A percentile compares a stretch with the other conserved stretches of the same genome.
These are phyloP conservation scores for Spodoptera littoralis DNA, from an alignment of 2,888 invertebrate species.

Conservation along the genomic window DNA sequence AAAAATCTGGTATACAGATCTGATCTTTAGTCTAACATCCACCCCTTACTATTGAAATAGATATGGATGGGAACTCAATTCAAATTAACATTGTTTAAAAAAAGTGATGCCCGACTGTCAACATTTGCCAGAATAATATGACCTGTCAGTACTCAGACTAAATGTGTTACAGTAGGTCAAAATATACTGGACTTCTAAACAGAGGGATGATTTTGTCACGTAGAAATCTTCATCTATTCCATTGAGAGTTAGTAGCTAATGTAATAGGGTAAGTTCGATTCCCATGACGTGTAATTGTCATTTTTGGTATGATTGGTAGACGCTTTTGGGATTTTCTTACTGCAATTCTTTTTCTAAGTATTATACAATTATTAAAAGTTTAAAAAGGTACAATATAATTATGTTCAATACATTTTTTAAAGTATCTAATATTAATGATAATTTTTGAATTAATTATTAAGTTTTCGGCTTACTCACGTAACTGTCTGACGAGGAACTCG, in stretches of 20 bases:
- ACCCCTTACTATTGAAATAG: constrained; percentile 33
- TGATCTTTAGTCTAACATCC: not conserved
- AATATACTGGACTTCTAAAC: not conserved
- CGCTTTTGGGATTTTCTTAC: no score
- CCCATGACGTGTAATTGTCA: constrained; percentile 12
- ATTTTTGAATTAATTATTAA: no score
- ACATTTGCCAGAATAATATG: constrained; percentile 30
- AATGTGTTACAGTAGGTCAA: constrained; percentile 1
- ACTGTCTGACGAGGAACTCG: no score
- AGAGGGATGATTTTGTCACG: constrained; percentile 14
- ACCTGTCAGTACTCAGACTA: not conserved
- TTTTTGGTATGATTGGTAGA: not conserved
- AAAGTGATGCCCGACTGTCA: constrained; percentile 73
- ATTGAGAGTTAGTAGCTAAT: constrained; percentile 15
- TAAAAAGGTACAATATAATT: no score
- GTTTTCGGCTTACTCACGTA: no score
- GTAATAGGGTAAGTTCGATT: constrained; percentile 16
- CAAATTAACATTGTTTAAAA: constrained; percentile 84
- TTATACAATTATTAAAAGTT: no score
- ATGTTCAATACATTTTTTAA: no score
- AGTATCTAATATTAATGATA: no score
- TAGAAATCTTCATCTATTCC: not conserved
- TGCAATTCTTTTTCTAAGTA: no score
- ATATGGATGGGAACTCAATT: constrained; percentile 63
- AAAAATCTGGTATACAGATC: no score